phyloP scores from a whole-genome alignment of 2,888 invertebrate genomes.

The Augochlorella aurata region DNA sequence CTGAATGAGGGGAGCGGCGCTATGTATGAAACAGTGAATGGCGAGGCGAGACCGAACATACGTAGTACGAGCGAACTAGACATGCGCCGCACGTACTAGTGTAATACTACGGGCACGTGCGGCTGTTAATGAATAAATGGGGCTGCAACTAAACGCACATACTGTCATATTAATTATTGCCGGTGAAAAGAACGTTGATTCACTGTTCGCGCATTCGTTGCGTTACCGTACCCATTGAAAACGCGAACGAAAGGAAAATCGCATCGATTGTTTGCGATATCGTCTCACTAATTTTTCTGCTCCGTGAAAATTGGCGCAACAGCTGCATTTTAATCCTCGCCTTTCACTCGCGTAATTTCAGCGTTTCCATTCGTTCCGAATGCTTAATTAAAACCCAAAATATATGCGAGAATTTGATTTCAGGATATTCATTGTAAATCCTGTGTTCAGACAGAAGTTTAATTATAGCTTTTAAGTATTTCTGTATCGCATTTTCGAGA shows the following conservation, averaged over 20 bases:
- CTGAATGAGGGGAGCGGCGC: constrained; percentile 53
- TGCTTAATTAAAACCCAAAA: neutral
- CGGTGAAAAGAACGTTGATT: constrained; percentile 2
- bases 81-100: constrained; percentile 66
- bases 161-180: constrained; percentile 16
- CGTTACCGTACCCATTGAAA: neutral
- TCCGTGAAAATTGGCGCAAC: neutral
- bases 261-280: neutral
- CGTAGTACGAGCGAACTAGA: constrained; percentile 66
- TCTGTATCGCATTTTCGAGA: neutral
- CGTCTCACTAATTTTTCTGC: neutral
- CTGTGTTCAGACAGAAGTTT: no score
- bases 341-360: neutral
- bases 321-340: neutral
- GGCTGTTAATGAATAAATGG: constrained; percentile 27
- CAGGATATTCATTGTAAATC: neutral
- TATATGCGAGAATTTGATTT: no score
- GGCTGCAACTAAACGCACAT: constrained; percentile 5
- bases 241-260: neutral
- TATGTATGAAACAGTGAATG: constrained; percentile 16
- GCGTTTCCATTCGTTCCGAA: neutral
- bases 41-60: constrained; percentile 45
- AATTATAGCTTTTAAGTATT: no score
- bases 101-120: constrained; percentile 59
- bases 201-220: neutral